phyloP scores from a whole-genome alignment of 2,113 vertebrate species.

The Beaufortia kweichowensis region DNA sequence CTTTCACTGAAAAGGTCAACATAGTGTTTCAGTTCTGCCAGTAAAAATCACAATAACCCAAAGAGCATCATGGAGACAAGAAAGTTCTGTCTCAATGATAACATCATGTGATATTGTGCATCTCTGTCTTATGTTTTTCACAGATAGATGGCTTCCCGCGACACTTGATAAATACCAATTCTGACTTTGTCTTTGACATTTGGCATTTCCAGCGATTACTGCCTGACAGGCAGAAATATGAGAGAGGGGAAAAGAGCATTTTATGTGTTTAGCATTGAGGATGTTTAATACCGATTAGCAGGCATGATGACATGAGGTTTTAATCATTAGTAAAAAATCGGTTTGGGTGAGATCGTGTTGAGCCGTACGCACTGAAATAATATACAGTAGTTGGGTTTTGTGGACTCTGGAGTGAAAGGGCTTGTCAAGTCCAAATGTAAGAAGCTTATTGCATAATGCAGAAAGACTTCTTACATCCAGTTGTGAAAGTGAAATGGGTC shows the following conservation, averaged over 20 bases:
- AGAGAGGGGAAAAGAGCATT: neutral
- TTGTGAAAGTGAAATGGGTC: conserved; percentile 31
- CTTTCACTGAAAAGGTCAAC: neutral
- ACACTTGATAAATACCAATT: conserved; percentile 26
- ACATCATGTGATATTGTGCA: neutral
- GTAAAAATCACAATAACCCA: neutral
- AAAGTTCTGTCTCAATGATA: conserved; percentile 1
- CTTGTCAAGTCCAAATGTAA: conserved; percentile 34
- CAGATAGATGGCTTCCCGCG: neutral
- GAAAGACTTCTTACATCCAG: neutral
- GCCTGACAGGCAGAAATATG: neutral
- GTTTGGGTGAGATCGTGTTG: neutral
- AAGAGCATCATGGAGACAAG: neutral
- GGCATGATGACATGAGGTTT: neutral
- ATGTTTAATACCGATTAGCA: neutral
- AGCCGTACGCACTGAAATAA: neutral
- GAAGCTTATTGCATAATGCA: conserved; percentile 1
- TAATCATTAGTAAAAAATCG: neutral
- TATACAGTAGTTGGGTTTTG: neutral
- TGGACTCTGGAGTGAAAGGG: conserved; percentile 1
- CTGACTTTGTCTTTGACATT: conserved; percentile 34
- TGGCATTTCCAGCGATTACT: conserved; percentile 13
- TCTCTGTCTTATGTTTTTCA: neutral
- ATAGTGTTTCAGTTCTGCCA: neutral
- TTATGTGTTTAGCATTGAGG: neutral